Evolutionary conservation across 2,888 invertebrate species (phyloP).

Genomic region (Torymus texanus): DNA sequence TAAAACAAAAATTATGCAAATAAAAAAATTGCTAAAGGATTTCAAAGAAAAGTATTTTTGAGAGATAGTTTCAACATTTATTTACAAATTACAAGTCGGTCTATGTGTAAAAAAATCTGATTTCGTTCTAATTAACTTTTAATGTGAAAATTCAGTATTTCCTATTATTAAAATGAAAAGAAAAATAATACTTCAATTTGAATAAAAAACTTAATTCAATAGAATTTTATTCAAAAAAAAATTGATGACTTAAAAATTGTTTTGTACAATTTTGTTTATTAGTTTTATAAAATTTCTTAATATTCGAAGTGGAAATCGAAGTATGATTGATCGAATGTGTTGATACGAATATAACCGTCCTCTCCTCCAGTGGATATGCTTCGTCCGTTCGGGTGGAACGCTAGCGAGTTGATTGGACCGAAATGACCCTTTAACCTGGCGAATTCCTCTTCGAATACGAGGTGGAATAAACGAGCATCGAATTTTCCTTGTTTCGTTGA

Average conservation of each 20-base stretch:
- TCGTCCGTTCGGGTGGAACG: conserved; percentile 98
- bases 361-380: conserved; percentile 98
- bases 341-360: conserved; percentile 97
- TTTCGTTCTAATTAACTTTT: too few species aligned
- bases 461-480: conserved; percentile 88
- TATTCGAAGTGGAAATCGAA: conserved; percentile 97
- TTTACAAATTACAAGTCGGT: not conserved
- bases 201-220: conserved; percentile 81
- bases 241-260: conserved; percentile 27
- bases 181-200: conserved; percentile 60
- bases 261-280: conserved; percentile 70
- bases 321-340: conserved; percentile 96
- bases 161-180: not conserved
- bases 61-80: not conserved
- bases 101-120: too few species aligned
- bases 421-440: conserved; percentile 98
- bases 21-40: too few species aligned
- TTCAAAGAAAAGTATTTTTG: too few species aligned
- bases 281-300: conserved; percentile 66
- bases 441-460: conserved; percentile 87
- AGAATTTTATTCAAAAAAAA: too few species aligned
- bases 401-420: conserved; percentile 98
- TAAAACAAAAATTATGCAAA: conserved; percentile 9
- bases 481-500: conserved; percentile 97
- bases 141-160: too few species aligned